These are phyloP conservation scores for Lycodopsis pacificus DNA, from an alignment of 2,797 vertebrate species.

Conservation along the genomic window DNA sequence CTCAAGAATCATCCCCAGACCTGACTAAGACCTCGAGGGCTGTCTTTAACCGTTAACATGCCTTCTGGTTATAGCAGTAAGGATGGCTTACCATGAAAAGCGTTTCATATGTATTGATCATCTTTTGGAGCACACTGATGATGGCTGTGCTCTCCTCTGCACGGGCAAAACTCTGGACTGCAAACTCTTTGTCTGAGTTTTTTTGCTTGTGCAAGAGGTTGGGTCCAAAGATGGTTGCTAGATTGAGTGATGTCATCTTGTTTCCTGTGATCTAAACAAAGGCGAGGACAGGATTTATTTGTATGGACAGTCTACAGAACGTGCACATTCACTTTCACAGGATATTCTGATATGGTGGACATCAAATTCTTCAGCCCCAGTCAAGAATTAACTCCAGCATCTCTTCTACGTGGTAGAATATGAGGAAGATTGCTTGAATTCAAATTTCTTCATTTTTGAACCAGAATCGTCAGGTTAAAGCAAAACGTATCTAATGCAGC, in stretches of 20 bases:
- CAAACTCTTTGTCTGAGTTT: conserved; percentile 96
- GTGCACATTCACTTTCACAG: too few relatives aligned
- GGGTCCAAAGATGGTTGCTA: conserved; percentile 98
- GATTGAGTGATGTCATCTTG: conserved; percentile 97
- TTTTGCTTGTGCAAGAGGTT: conserved; percentile 97
- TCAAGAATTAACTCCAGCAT: not conserved
- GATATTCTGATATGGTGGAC: not conserved
- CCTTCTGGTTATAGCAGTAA: not conserved
- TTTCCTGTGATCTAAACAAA: conserved; percentile 91
- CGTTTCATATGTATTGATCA: conserved; percentile 90
- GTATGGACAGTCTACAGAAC: not conserved
- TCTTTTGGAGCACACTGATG: conserved; percentile 93
- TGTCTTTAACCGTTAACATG: not conserved
- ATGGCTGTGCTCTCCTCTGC: conserved; percentile 95
- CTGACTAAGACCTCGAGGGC: conserved; percentile 8
- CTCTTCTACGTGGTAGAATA: not conserved
- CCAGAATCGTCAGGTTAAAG: not conserved
- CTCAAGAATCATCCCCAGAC: conserved; percentile 21
- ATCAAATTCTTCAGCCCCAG: not conserved
- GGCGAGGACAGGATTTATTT: conserved; percentile 8
- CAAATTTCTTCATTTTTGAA: not conserved
- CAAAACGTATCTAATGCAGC: not conserved
- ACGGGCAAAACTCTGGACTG: conserved; percentile 93
- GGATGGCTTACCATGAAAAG: conserved; percentile 91
- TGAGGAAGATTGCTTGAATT: not conserved